Evolutionary conservation across 2,113 vertebrate species (phyloP), one percentile per base, ranked within the genome.

Genomic region (Oxygymnocypris stewartii): DNA sequence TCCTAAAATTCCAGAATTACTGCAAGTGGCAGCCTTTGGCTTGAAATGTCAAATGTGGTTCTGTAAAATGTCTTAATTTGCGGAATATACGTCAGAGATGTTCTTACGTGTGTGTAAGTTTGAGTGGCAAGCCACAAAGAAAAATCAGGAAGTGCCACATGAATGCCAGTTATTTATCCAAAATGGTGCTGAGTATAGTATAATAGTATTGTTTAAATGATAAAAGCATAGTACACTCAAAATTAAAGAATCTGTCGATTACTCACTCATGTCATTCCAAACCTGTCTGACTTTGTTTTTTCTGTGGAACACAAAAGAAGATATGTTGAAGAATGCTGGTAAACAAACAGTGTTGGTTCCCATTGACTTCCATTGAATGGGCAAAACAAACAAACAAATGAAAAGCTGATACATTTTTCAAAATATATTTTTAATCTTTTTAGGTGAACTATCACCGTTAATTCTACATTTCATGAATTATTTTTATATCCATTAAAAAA

Each of bases 1-100:
- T 81, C 7, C 13, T 47, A 18, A 65, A 47, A 18, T 81, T 82
- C n/a, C 59, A 47, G 79, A 65, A 44, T 81, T 47, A n/a, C 79
- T 65, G 79, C 18, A 81, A 81, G 5, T 20, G 40, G 4, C 14
- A 23, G 6, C 11, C 59, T 80, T 14, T 63, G 57, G 18, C 51
- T 79, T 79, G 5, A 61, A 80, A 80, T 42, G 6, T 42, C 35
- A 8, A 6, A 28, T 44, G 59, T 47, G 54, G 54, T 59, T 61
- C 25, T 80, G 57, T 14, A 13, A 79, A n/a, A 42, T 28, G 37
- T 44, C 4, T 25, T 65, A 2, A 25, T 63, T 28, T 47, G 14
- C 14, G 3, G n/a, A 47, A 44, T 28, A 44, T 74, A 74, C 71
- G 23, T 25, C 2, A 79, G 35, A 59, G 10, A 7, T 23, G 28